Conservation (phyloP, 1,140 invertebrate genomes). For the Stratiolaelaps scimitus region DNA sequence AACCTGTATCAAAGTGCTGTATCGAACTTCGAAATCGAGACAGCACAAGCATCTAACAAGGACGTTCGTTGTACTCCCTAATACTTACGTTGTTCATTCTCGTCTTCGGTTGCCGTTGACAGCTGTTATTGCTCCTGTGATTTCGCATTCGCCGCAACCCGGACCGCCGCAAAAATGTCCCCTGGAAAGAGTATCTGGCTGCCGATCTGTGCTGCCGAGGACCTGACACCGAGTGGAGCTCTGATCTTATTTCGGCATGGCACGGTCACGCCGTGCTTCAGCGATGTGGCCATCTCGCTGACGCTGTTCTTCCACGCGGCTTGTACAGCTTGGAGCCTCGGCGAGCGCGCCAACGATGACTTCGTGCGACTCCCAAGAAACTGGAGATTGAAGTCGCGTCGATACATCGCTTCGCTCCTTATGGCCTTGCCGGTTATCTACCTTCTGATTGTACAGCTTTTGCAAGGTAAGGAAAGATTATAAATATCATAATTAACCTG, state of each 20-base stretch:
- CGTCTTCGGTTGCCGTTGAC: no score
- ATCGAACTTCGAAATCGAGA: no score
- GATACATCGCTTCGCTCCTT: background rate
- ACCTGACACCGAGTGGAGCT: background rate
- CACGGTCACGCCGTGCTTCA: slow-evolving; percentile 2
- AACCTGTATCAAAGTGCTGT: no score
- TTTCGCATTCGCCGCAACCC: no score
- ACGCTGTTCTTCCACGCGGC: background rate
- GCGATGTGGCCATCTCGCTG: background rate
- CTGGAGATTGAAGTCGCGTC: background rate
- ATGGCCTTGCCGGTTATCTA: slow-evolving; percentile 11
- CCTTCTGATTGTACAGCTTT: slow-evolving; percentile 2
- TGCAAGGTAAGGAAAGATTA: slow-evolving; percentile 1
- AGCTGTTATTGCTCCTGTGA: no score
- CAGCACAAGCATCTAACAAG: no score
- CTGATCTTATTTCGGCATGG: slow-evolving; percentile 13
- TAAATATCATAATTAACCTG: no score
- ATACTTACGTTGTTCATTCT: no score
- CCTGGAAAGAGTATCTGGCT: background rate
- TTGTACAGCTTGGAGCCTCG: slow-evolving; percentile 9
- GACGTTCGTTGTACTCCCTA: no score
- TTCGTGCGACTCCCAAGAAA: slow-evolving; percentile 3
- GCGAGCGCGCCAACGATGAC: background rate
- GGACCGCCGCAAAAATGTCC: no score
- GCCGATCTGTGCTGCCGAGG: background rate